Percentiles rank a stretch among this genome's conserved stretches.
phyloP scores from a whole-genome alignment of 2,797 vertebrate species.

The Hyperoplus lanceolatus region DNA sequence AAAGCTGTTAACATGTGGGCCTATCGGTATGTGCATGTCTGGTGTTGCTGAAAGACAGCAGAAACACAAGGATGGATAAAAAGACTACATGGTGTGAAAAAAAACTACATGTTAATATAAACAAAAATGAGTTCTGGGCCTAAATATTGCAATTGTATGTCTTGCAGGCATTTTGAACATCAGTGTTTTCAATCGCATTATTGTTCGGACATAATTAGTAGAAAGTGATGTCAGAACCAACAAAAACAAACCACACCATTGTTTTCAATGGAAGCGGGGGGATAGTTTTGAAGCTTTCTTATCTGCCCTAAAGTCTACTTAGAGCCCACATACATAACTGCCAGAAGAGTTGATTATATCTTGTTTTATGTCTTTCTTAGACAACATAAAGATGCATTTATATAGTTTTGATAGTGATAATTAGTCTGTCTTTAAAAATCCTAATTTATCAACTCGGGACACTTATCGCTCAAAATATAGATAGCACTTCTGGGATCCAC shows the following conservation, averaged over 20 bases:
- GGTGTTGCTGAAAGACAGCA: conserved; percentile 20
- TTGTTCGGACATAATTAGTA: conserved; percentile 9
- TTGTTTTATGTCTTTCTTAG: conserved; percentile 72
- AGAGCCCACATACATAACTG: conserved; percentile 45
- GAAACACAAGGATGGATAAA: conserved; percentile 53
- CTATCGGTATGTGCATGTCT: conserved; percentile 2
- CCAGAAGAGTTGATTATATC: conserved; percentile 72
- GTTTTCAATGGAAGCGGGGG: conserved; percentile 5
- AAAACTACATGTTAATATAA: conserved; percentile 16
- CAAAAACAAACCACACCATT: not conserved
- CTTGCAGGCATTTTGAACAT: conserved; percentile 28
- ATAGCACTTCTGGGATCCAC: conserved; percentile 84
- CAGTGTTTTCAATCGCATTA: conserved; percentile 11
- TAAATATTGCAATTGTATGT: conserved; percentile 29
- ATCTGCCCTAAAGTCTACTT: conserved; percentile 27
- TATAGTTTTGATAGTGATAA: conserved; percentile 77
- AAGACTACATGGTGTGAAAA: conserved; percentile 34
- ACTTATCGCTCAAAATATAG: conserved; percentile 71
- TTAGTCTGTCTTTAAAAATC: conserved; percentile 74
- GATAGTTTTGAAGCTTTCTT: conserved; percentile 36
- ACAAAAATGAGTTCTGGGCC: conserved; percentile 2
- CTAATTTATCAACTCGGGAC: conserved; percentile 65
- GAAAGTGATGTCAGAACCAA: not conserved
- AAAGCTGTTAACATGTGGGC: conserved; percentile 41
- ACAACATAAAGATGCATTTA: conserved; percentile 80